Base-by-base conservation (phyloP, 2,113 vertebrate genomes). In the Stigmatopora nigra region DNA sequence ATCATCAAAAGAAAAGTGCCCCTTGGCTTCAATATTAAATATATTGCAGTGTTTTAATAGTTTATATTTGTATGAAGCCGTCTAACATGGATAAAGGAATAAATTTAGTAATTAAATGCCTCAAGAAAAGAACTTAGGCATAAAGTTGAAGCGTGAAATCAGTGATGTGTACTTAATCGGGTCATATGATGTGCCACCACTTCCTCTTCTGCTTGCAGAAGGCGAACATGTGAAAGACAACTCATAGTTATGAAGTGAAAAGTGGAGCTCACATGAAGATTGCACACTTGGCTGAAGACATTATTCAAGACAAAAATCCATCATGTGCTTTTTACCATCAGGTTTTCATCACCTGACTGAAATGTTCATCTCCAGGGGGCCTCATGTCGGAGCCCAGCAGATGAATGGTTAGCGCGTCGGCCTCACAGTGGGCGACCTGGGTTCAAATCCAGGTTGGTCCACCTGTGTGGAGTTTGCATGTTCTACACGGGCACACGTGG, bases 111-210 rank as follows among this genome's bases (percentile, higher is more conserved):
- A 31, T 31, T 41, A 41, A 41, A 2, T 4, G 38, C 38, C 38
- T 41, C 38, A 41, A 41, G 38, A 51, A 16, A 53, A 7, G 6
- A 53, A 2, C 20, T 3, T 53, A 51, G 10, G n/a, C 36, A 41
- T 12, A n/a, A 44, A 38, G 12, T 61, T 61, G 59, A 61, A 45
- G 12, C 14, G 45, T 15, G 59, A 61, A 45, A 31, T 56, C 22
- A 7, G 53, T 14, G 22, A 31, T 14, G 53, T 48, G 12, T 44
- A 75, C 67, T 62, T 71, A 62, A 45, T 67, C 65, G 69, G 76
- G 76, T 85, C 76, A 82, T 78, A 82, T 79, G 77, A 79, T 14
- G 6, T 69, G 69, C 51, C 75, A 80, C 82, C 79, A 84, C 84
- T 84, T 86, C 86, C 84, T 82, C 80, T 79, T 70, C 61, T 60